These are phyloP conservation scores for Suricata suricatta DNA, from an alignment of 2,113 vertebrate genomes.

Conservation along the genomic window DNA sequence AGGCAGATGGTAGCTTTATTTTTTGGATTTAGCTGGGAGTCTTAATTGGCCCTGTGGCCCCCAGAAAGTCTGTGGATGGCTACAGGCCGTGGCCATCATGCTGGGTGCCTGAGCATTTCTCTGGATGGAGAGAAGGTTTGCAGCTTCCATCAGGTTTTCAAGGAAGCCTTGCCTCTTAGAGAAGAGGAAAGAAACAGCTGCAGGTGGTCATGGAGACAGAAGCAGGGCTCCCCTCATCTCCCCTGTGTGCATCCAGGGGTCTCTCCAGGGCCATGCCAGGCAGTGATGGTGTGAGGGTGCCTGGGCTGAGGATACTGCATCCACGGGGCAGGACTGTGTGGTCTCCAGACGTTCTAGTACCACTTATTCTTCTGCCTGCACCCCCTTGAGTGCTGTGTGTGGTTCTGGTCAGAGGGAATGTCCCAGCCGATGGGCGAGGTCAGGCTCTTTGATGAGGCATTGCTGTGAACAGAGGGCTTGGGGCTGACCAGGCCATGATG, in stretches of 20 bases:
- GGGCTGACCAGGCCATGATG: background rate
- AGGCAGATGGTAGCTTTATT: background rate
- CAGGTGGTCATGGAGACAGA: background rate
- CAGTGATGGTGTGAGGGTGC: background rate
- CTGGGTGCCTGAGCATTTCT: background rate
- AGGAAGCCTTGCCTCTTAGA: background rate
- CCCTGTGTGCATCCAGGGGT: background rate
- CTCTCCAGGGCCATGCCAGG: background rate
- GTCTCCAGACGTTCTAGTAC: background rate
- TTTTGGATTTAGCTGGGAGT: background rate
- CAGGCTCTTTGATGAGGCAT: background rate
- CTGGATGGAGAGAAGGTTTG: background rate
- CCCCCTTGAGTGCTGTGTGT: background rate
- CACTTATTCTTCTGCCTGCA: background rate
- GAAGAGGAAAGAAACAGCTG: background rate
- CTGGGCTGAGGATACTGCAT: background rate
- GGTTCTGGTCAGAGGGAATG: background rate
- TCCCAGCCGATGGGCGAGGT: accelerated
- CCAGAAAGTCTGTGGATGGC: background rate
- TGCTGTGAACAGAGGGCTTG: background rate
- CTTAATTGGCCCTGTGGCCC: background rate
- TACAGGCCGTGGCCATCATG: background rate
- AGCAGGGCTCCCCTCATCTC: background rate
- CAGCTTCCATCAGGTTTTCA: background rate
- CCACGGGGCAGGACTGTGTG: background rate